Evolutionary conservation across 2,888 invertebrate genomes (phyloP).

Genomic region (Leucoma salicis): DNA sequence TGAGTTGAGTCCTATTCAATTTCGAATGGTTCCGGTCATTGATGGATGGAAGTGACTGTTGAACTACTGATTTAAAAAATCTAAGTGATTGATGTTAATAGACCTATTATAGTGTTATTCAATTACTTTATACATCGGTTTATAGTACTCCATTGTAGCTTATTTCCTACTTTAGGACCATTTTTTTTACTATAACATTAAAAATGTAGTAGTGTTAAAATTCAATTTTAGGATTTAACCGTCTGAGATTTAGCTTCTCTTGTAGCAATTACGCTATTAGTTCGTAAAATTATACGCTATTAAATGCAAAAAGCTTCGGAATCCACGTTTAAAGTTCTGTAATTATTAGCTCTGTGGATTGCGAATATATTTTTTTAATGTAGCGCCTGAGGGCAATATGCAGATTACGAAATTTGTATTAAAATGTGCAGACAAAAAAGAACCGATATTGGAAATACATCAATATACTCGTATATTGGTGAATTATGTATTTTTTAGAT

Average conservation of each 20-base stretch:
- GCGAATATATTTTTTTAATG: conserved; percentile 32
- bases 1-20: conserved; percentile 40
- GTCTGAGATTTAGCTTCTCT: conserved; percentile 38
- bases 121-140: too few species aligned
- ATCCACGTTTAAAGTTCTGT: conserved; percentile 39
- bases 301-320: conserved; percentile 62
- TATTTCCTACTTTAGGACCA: too few species aligned
- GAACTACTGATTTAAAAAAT: too few species aligned
- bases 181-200: too few species aligned
- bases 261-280: conserved; percentile 61
- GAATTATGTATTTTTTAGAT: too few species aligned
- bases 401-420: conserved; percentile 22
- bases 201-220: too few species aligned
- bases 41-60: conserved; percentile 61
- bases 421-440: too few species aligned
- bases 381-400: conserved; percentile 28
- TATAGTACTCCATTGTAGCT: too few species aligned
- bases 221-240: conserved; percentile 47
- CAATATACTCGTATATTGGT: too few species aligned
- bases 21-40: conserved; percentile 72
- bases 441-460: too few species aligned
- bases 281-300: conserved; percentile 61
- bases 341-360: conserved; percentile 33
- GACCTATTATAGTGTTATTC: too few species aligned
- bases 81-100: too few species aligned